phyloP scores from a whole-genome alignment of 2,888 invertebrate genomes.

The Drosophila nigricruria region DNA sequence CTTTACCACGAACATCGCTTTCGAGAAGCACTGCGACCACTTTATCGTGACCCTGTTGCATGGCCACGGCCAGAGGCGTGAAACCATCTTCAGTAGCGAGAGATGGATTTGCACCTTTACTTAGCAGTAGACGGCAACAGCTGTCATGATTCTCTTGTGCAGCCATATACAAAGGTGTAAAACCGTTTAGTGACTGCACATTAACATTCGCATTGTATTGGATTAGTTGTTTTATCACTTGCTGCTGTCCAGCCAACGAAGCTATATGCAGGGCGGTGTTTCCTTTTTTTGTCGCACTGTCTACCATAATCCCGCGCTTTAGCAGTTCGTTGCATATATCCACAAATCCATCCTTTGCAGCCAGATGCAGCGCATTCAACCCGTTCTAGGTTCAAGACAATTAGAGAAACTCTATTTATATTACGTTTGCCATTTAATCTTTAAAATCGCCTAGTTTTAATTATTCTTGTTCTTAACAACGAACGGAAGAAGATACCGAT shows the following conservation, averaged over 20 bases:
- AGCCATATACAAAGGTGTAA: slow-evolving; percentile 99
- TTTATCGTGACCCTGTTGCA: slow-evolving; percentile 99
- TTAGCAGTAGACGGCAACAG: slow-evolving; percentile 95
- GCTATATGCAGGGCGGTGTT: slow-evolving; percentile 98
- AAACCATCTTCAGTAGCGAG: slow-evolving; percentile 99
- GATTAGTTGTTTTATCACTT: slow-evolving; percentile 96
- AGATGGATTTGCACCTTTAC: slow-evolving; percentile 97
- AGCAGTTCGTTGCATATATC: slow-evolving; percentile 96
- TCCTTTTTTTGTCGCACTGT: slow-evolving; percentile 99
- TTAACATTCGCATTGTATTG: slow-evolving; percentile 97
- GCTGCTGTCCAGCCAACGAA: slow-evolving; percentile 97
- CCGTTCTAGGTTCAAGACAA: slow-evolving; percentile 90
- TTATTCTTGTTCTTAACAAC: too few relatives aligned
- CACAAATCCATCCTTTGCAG: slow-evolving; percentile 98
- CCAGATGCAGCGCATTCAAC: slow-evolving; percentile 97
- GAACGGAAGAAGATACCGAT: too few relatives aligned
- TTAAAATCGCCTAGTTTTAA: too few relatives aligned
- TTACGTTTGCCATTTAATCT: neutral
- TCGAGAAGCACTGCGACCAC: slow-evolving; percentile 98
- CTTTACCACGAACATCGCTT: slow-evolving; percentile 98
- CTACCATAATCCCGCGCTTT: slow-evolving; percentile 95
- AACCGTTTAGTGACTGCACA: slow-evolving; percentile 98
- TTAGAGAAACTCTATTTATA: neutral
- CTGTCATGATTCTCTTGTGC: slow-evolving; percentile 98
- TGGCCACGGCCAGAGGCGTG: slow-evolving; percentile 99